Evolutionary conservation across 2,113 vertebrate genomes (phyloP).

Genomic region (Siniperca knerii): DNA sequence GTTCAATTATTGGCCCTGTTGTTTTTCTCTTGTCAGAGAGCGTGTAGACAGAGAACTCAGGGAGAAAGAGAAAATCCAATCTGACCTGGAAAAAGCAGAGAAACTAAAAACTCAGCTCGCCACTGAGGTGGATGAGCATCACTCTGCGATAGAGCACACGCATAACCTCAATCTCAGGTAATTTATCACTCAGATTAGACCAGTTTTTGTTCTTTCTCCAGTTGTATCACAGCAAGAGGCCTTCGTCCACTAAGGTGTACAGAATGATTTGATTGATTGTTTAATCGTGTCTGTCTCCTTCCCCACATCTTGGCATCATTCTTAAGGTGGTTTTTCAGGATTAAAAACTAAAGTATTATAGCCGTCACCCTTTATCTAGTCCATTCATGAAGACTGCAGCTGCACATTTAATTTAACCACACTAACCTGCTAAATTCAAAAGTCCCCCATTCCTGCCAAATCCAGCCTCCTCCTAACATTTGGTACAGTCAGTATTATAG

Average conservation of each 20-base stretch:
- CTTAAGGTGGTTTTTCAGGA: neutral
- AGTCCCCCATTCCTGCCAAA: neutral
- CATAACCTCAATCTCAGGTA: constrained; percentile 94
- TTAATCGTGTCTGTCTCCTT: neutral
- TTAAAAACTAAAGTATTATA: neutral
- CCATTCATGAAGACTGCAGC: neutral
- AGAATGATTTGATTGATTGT: neutral
- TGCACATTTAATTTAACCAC: neutral
- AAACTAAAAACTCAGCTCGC: constrained; percentile 93
- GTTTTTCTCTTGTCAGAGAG: constrained; percentile 83
- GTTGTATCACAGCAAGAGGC: neutral
- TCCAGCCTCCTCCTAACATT: neutral
- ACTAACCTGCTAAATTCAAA: neutral
- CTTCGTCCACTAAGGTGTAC: neutral
- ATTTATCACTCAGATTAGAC: neutral
- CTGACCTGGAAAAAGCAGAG: constrained; percentile 92
- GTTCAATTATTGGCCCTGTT: neutral
- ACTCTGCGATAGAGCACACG: constrained; percentile 90
- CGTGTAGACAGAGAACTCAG: constrained; percentile 88
- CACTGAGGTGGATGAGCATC: constrained; percentile 93
- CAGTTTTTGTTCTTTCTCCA: neutral
- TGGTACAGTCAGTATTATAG: neutral
- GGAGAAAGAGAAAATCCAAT: constrained; percentile 93
- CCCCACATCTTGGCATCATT: neutral
- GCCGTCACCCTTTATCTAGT: neutral